phyloP scores from a whole-genome alignment of 2,888 invertebrate species.

The Sericinus montela region DNA sequence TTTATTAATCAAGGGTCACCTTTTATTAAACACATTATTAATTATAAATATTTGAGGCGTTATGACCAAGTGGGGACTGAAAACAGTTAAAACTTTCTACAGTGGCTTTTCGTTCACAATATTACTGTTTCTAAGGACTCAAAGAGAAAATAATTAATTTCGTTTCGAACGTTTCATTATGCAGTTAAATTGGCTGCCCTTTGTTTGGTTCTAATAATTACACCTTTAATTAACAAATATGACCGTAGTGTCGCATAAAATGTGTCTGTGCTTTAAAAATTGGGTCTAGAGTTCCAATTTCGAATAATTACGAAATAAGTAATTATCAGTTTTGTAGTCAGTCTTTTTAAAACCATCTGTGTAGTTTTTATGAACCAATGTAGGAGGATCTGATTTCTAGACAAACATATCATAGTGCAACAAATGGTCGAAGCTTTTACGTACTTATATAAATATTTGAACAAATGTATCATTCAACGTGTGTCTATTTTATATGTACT shows the following conservation, averaged over 20 bases:
- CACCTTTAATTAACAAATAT: constrained; percentile 7
- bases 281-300: neutral
- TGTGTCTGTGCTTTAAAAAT: neutral
- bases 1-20: neutral
- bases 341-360: no score
- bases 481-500: neutral
- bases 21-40: constrained; percentile 18
- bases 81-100: constrained; percentile 40
- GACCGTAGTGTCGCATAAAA: neutral
- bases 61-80: constrained; percentile 40
- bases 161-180: constrained; percentile 33
- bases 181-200: constrained; percentile 20
- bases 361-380: neutral
- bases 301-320: no score
- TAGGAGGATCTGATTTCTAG: neutral
- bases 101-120: constrained; percentile 26
- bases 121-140: constrained; percentile 19
- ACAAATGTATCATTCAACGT: neutral
- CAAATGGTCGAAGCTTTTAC: neutral
- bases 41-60: constrained; percentile 48
- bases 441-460: neutral
- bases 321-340: no score
- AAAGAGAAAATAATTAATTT: constrained; percentile 32
- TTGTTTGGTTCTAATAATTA: constrained; percentile 9
- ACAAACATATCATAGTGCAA: neutral